Conservation (phyloP, 2,113 vertebrate genomes). For the Emydura subglobosa region DNA sequence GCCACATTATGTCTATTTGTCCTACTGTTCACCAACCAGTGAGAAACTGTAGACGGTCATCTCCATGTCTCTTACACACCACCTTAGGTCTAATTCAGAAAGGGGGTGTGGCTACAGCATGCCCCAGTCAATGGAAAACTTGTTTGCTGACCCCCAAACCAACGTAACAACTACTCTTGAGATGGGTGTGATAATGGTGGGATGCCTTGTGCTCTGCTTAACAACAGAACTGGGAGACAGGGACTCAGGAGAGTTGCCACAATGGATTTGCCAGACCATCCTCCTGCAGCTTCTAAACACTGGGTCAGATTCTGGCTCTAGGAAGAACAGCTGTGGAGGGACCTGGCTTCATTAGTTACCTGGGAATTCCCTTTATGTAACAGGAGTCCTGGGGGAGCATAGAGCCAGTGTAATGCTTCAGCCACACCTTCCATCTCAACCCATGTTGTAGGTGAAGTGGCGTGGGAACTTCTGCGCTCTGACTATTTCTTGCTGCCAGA, state of each 20-base stretch:
- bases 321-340: background rate
- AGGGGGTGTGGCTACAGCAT: background rate
- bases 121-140: background rate
- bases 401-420: background rate
- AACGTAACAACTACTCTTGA: background rate
- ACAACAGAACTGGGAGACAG: background rate
- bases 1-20: fast-evolving
- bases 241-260: background rate
- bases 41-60: background rate
- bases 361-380: background rate
- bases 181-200: background rate
- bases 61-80: background rate
- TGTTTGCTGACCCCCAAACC: background rate
- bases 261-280: background rate
- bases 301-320: background rate
- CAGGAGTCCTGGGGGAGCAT: background rate
- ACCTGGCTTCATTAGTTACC: background rate
- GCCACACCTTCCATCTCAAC: background rate
- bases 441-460: background rate
- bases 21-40: fast-evolving
- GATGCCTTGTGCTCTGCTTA: background rate
- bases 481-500: background rate
- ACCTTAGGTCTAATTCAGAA: background rate
- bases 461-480: no score
- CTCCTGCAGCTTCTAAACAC: background rate